Base-by-base conservation (phyloP, 92 coral and sea anemone genomes). In the Zoanthus gigantus region DNA sequence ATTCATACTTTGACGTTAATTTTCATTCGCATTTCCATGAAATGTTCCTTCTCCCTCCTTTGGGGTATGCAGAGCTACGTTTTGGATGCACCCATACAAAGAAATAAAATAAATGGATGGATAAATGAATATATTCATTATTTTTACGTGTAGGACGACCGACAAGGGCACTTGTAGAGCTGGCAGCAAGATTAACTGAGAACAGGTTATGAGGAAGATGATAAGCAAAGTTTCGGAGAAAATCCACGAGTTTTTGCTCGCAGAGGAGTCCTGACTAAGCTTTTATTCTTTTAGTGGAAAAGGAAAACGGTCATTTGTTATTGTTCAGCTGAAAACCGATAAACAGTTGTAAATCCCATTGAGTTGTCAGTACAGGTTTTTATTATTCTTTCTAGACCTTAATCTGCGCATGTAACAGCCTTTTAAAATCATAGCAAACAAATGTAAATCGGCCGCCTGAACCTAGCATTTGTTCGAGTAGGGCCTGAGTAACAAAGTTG, bases 161-260 rank as follows among this genome's bases (percentile, higher is more conserved):
- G 15, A 78, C 83, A 14, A 78, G 83, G 72, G 83, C 83, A 23
- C 63, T 78, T 60, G 83, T 78, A 7, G 83, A 78, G 31, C 83
- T 78, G 32, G 83, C 83, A 3, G 34, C 72, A 9, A 78, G 83
- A 15, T 78, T 78, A 58, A 16, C 53, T 14, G 72, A 42, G 44
- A 66, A 78, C 71, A 78, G 56, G 6, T 61, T 78, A 60, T 78
- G 71, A 78, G 53, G 48, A 73, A 18, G 31, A 73, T 44, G 23
- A 42, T 30, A 2, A 71, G 17, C 2, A 12, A 16, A 58, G 14
- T 58, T 13, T 58, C 2, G 18, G 30, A 17, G 79, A 42, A 29
- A 75, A 53, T 12, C n/a, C 44, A 0, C 77, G 5, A 45, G 57
- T 0, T 16, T 15, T 23, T n/a, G 52, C 76, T 72, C 42, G 50